Evolutionary conservation across 2,797 vertebrate genomes (phyloP).

Genomic region (Dendrocincla tyrannina): DNA sequence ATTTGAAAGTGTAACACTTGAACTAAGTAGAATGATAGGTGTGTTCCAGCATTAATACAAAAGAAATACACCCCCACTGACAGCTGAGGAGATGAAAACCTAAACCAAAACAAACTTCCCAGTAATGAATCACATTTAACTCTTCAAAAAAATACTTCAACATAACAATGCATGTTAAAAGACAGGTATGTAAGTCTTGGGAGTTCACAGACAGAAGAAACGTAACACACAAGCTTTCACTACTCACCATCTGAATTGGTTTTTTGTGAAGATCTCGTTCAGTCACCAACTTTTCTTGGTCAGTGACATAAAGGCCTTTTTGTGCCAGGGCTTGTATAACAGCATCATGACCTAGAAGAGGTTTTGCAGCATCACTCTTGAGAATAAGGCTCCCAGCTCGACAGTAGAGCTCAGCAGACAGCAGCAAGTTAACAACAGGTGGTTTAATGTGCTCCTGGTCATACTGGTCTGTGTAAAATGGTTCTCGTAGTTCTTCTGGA

Average conservation of each 20-base stretch:
- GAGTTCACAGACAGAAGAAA: neutral
- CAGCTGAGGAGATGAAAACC: neutral
- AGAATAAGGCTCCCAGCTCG: conserved; percentile 92
- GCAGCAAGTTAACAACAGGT: conserved; percentile 88
- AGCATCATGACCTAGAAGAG: conserved; percentile 91
- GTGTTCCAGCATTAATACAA: neutral
- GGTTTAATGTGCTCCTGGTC: conserved; percentile 98
- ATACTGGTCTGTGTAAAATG: conserved; percentile 98
- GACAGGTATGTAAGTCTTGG: neutral
- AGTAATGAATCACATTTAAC: neutral
- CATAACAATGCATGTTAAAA: neutral
- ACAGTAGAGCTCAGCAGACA: conserved; percentile 95
- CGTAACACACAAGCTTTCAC: neutral
- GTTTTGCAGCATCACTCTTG: conserved; percentile 88
- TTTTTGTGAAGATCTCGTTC: conserved; percentile 93
- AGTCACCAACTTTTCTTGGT: conserved; percentile 93
- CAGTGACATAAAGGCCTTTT: conserved; percentile 93
- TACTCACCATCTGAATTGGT: conserved; percentile 94
- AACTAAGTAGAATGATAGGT: neutral
- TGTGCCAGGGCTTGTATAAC: conserved; percentile 95
- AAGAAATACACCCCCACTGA: neutral
- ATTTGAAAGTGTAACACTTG: neutral
- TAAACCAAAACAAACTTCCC: neutral
- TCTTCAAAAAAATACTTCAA: neutral
- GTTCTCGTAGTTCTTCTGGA: conserved; percentile 89